A percentile compares a stretch with the other conserved stretches of the same genome.
These are phyloP conservation scores for Spatulosminthurus flaviceps DNA, from an alignment of 2,888 invertebrate species.

Conservation along the genomic window DNA sequence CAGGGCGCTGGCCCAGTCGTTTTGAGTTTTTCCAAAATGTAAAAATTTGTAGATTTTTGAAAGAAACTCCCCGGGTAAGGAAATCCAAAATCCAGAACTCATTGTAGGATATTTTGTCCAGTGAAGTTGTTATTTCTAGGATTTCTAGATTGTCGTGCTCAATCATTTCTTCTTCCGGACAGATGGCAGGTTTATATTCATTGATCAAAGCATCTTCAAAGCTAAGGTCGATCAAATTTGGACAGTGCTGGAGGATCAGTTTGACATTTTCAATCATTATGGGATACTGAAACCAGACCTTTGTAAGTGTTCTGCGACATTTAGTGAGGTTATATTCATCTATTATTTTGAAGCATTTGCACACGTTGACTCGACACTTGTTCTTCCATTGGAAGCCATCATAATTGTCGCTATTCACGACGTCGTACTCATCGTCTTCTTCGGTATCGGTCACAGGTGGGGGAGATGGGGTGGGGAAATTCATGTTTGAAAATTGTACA, in stretches of 20 bases:
- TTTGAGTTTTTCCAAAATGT: constrained; percentile 25
- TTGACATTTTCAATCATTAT: not conserved
- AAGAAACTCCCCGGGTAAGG: constrained; percentile 5
- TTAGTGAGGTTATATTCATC: not conserved
- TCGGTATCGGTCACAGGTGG: not conserved
- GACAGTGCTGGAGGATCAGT: not conserved
- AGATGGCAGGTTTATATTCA: constrained; percentile 2
- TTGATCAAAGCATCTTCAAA: constrained; percentile 18
- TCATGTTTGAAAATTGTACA: not conserved
- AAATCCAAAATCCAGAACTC: constrained; percentile 31
- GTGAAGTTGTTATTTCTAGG: constrained; percentile 10
- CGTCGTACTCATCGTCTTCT: constrained; percentile 29
- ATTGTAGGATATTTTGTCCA: not conserved
- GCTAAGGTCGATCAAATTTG: not conserved
- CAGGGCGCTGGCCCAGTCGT: not conserved
- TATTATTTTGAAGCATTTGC: not conserved
- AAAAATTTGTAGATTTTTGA: not conserved
- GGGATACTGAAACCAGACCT: constrained; percentile 29
- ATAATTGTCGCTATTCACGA: constrained; percentile 22
- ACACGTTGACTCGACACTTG: not conserved
- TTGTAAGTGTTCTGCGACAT: not conserved
- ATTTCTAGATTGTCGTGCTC: not conserved
- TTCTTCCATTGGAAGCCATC: constrained; percentile 15
- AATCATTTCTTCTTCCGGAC: not conserved
- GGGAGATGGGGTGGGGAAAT: not conserved